These are phyloP conservation scores for Ganaspis sp. DNA, from an alignment of 1,140 invertebrate species.

Conservation along the genomic window DNA sequence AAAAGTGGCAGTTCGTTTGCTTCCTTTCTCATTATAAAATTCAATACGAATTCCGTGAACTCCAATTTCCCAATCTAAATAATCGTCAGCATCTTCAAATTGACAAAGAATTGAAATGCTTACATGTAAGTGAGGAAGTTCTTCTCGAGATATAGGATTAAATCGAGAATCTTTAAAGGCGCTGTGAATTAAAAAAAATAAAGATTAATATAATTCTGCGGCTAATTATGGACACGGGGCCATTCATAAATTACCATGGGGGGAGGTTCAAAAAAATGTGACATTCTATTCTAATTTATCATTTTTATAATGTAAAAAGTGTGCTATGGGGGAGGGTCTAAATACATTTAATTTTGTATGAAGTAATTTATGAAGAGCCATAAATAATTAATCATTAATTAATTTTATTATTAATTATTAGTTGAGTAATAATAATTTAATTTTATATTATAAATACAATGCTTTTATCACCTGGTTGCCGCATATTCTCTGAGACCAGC, in stretches of 20 bases:
- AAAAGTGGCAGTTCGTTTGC: constrained; percentile 97
- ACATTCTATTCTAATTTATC: no score
- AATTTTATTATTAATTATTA: no score
- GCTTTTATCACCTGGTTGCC: constrained; percentile 84
- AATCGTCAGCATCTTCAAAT: constrained; percentile 97
- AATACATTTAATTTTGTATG: no score
- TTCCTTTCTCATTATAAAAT: constrained; percentile 96
- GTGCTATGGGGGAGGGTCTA: no score
- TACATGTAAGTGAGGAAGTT: constrained; percentile 93
- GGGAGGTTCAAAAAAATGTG: no score
- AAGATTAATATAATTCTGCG: background rate
- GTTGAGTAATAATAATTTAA: no score
- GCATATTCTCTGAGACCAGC: constrained; percentile 95
- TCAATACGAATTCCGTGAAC: constrained; percentile 98
- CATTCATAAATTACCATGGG: no score
- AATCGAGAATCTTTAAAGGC: constrained; percentile 98
- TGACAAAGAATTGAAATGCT: constrained; percentile 96
- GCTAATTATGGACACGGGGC: no score
- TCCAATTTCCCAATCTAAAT: constrained; percentile 98
- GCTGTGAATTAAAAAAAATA: constrained; percentile 77
- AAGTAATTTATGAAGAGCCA: no score
- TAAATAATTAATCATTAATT: no score
- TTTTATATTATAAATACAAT: no score
- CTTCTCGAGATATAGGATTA: constrained; percentile 94
- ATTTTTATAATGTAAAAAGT: no score